Conservation (phyloP, 1,140 invertebrate genomes). For the Steinernema khuongi region DNA sequence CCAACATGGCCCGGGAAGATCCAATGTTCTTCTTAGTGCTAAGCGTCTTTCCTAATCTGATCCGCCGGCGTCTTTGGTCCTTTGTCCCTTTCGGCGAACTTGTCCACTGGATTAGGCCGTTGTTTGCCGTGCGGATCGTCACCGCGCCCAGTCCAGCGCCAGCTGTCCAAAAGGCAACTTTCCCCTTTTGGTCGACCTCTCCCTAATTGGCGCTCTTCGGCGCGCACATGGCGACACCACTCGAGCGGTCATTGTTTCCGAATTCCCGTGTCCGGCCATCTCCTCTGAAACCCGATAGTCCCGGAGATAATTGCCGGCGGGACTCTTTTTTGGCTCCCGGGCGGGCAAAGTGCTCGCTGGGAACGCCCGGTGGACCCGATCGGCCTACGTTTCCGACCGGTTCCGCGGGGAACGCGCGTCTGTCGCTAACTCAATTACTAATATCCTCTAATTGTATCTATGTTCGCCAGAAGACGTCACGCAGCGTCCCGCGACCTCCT, state of each 20-base stretch:
- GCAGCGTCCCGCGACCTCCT: neutral
- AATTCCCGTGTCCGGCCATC: neutral
- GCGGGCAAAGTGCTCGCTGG: neutral
- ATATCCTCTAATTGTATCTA: constrained; percentile 2
- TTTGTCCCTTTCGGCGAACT: neutral
- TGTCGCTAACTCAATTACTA: neutral
- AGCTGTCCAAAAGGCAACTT: neutral
- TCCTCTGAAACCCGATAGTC: neutral
- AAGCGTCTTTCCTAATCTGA: neutral
- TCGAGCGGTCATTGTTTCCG: constrained; percentile 4
- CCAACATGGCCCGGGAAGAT: neutral
- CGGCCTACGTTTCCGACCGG: neutral
- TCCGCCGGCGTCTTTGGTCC: constrained; percentile 7
- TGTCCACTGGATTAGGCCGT: neutral
- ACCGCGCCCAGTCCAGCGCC: neutral
- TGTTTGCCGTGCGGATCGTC: neutral
- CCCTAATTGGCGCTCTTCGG: neutral
- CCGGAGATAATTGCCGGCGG: neutral
- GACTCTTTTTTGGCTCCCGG: neutral
- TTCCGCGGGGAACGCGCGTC: neutral
- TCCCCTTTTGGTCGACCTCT: neutral
- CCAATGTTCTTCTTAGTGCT: too few relatives aligned
- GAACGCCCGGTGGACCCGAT: neutral
- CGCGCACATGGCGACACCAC: neutral
- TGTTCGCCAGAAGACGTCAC: neutral